A percentile compares a stretch with the other conserved stretches of the same genome.
These are phyloP conservation scores for Dendropsophus ebraccatus DNA, from an alignment of 2,113 vertebrate species.

Conservation along the genomic window DNA sequence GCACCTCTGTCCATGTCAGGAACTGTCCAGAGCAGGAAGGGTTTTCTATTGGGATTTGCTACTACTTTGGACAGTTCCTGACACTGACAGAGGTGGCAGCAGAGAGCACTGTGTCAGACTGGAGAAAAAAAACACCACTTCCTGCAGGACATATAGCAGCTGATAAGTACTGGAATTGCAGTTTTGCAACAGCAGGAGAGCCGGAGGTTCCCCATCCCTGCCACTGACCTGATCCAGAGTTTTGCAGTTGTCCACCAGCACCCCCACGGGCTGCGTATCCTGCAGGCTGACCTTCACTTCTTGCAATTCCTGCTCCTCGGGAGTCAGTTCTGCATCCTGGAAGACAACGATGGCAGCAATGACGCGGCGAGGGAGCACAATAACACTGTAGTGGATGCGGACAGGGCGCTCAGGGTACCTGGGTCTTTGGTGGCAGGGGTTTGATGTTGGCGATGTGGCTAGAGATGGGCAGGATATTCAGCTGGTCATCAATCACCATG, in stretches of 20 bases:
- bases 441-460: slow-evolving; percentile 87
- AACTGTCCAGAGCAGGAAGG: too few relatives aligned
- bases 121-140: too few relatives aligned
- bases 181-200: too few relatives aligned
- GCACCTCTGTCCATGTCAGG: too few relatives aligned
- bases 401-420: slow-evolving; percentile 66
- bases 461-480: slow-evolving; percentile 92
- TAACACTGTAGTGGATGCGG: background rate
- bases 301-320: slow-evolving; percentile 84
- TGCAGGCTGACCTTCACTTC: slow-evolving; percentile 92
- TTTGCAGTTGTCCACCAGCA: slow-evolving; percentile 89
- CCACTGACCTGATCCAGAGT: slow-evolving; percentile 91
- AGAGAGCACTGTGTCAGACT: too few relatives aligned
- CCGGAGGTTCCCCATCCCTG: too few relatives aligned
- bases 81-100: too few relatives aligned
- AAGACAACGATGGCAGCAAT: background rate
- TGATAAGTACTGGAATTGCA: too few relatives aligned
- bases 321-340: slow-evolving; percentile 82
- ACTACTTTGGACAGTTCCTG: too few relatives aligned
- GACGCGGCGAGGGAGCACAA: background rate
- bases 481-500: slow-evolving; percentile 93
- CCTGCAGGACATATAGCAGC: too few relatives aligned
- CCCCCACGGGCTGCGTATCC: slow-evolving; percentile 93
- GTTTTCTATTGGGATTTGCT: too few relatives aligned
- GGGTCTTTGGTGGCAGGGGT: slow-evolving; percentile 82